Evolutionary conservation across 2,113 vertebrate genomes (phyloP).

Genomic region (Crotalus helleri): DNA sequence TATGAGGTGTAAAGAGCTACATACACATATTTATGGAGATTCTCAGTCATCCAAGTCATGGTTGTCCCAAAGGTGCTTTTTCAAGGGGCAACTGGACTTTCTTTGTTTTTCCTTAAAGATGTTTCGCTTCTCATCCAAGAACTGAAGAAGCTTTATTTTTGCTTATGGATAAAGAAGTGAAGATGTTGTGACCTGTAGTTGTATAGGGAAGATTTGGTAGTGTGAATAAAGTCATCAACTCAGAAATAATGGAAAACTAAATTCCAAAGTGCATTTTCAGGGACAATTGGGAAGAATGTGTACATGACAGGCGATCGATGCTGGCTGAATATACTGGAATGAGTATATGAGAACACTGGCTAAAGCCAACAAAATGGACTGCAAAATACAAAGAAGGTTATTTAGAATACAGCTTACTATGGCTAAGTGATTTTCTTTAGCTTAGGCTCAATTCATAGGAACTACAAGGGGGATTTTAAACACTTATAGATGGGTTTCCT

Average conservation of each 20-base stretch:
- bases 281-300: conserved; percentile 36
- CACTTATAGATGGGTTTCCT: not conserved
- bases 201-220: conserved; percentile 45
- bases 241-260: conserved; percentile 55
- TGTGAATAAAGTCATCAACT: conserved; percentile 48
- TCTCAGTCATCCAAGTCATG: not conserved
- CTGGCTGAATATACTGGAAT: conserved; percentile 40
- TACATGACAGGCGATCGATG: conserved; percentile 60
- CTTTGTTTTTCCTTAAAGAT: not conserved
- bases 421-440: not conserved
- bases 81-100: not conserved
- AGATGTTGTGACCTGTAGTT: conserved; percentile 27
- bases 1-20: not conserved
- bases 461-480: not conserved
- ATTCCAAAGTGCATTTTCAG: conserved; percentile 50
- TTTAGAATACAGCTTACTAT: not conserved
- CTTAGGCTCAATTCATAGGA: not conserved
- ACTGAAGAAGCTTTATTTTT: not conserved
- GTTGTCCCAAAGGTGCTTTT: not conserved
- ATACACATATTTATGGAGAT: not conserved
- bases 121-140: not conserved
- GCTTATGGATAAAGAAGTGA: conserved; percentile 23
- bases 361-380: conserved; percentile 26
- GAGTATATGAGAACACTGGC: conserved; percentile 32
- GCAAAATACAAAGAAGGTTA: not conserved